Evolutionary conservation across 2,797 vertebrate genomes (phyloP).

Genomic region (Darevskia mixta): DNA sequence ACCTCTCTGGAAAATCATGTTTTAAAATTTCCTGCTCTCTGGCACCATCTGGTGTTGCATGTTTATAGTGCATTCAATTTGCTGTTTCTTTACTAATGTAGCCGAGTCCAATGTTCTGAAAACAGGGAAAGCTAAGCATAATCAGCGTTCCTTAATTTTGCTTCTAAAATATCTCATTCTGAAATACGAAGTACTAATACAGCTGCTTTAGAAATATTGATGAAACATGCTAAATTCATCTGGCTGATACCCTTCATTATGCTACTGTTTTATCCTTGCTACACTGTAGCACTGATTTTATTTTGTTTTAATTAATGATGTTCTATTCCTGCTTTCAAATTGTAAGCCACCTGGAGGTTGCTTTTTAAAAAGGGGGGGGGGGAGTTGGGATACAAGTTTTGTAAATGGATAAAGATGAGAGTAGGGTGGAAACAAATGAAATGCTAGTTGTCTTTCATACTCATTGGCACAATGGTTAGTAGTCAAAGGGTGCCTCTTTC

Average conservation of each 20-base stretch:
- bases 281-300: too few relatives aligned
- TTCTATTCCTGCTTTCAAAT: background rate
- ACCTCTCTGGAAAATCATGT: too few relatives aligned
- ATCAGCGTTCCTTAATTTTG: background rate
- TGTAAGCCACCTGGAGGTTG: background rate
- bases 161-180: background rate
- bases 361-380: background rate
- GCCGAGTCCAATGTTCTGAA: too few relatives aligned
- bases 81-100: too few relatives aligned
- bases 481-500: background rate
- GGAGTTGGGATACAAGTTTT: background rate
- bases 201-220: background rate
- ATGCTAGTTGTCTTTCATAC: background rate
- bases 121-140: too few relatives aligned
- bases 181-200: background rate
- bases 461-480: background rate
- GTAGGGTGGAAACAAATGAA: background rate
- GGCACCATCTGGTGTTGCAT: too few relatives aligned
- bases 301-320: background rate
- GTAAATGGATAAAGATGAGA: background rate
- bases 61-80: too few relatives aligned
- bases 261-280: background rate
- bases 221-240: background rate
- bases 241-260: background rate
- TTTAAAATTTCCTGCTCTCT: too few relatives aligned